These are phyloP conservation scores for Ophion obscuratus DNA, from an alignment of 2,888 invertebrate genomes.

Conservation along the genomic window DNA sequence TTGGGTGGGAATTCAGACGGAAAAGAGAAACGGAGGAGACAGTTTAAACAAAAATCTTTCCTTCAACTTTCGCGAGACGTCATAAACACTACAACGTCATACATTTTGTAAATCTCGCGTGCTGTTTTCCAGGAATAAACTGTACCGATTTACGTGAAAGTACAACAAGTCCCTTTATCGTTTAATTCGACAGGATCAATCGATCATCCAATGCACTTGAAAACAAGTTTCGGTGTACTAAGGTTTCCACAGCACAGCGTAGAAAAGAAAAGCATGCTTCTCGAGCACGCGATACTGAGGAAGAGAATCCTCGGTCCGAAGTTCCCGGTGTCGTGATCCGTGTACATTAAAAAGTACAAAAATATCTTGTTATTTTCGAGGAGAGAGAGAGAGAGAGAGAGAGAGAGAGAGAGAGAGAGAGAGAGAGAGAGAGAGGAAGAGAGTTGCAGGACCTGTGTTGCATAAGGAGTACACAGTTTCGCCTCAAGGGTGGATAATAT, in stretches of 20 bases:
- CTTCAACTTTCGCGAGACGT: background rate
- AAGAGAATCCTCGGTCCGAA: slow-evolving; percentile 42
- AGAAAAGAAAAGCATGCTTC: slow-evolving; percentile 1
- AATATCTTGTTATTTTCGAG: slow-evolving; percentile 17
- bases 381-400: slow-evolving; percentile 21
- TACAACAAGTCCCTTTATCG: background rate
- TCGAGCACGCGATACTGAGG: slow-evolving; percentile 3
- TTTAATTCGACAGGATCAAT: background rate
- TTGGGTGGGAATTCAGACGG: slow-evolving; percentile 5
- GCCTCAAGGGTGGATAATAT: slow-evolving; percentile 54
- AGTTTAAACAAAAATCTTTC: background rate
- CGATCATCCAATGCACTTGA: background rate
- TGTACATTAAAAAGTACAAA: background rate
- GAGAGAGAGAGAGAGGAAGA: slow-evolving; percentile 16
- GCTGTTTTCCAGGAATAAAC: background rate
- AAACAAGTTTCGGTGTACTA: background rate
- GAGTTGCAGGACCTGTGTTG: slow-evolving; percentile 26
- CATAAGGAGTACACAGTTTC: slow-evolving; percentile 26
- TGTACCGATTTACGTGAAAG: background rate
- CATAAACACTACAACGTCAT: background rate
- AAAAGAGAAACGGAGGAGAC: slow-evolving; percentile 10
- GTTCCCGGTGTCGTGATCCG: slow-evolving; percentile 13
- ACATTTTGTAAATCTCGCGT: too few species aligned
- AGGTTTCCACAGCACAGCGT: background rate
- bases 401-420: slow-evolving; percentile 18